A percentile compares a stretch with the other conserved stretches of the same genome.
Evolutionary conservation across 2,113 vertebrate species (phyloP).

Genomic region (Nothocercus julius): DNA sequence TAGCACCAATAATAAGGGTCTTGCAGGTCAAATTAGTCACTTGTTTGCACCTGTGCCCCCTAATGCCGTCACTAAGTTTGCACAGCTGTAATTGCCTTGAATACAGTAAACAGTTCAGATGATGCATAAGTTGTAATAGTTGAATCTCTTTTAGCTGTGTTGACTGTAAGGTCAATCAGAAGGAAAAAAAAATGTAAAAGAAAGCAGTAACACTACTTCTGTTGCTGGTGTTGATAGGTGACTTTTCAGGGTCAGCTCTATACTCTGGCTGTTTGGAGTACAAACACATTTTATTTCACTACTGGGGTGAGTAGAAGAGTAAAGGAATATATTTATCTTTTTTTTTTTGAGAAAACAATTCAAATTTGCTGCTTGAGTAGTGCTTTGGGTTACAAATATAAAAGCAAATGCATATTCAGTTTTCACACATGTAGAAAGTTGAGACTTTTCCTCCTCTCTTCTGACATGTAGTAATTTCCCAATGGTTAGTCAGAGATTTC

Average conservation of each 20-base stretch:
- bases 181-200: no score
- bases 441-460: not conserved
- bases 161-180: not conserved
- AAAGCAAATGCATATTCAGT: not conserved
- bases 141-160: not conserved
- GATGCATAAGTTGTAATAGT: not conserved
- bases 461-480: not conserved
- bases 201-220: not conserved
- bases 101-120: conserved; percentile 30
- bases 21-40: conserved; percentile 15
- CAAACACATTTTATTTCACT: not conserved
- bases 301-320: not conserved
- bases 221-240: not conserved
- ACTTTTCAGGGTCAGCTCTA: not conserved
- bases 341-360: not conserved
- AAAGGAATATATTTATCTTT: not conserved
- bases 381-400: not conserved
- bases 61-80: conserved; percentile 7
- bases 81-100: conserved; percentile 36
- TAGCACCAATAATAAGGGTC: conserved; percentile 3
- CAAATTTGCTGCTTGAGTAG: not conserved
- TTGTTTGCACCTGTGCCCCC: conserved; percentile 47
- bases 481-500: not conserved
- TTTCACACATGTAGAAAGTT: not conserved
- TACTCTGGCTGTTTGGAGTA: not conserved